These are phyloP conservation scores for Drosophila monieri DNA, from an alignment of 2,888 invertebrate genomes.

Conservation along the genomic window DNA sequence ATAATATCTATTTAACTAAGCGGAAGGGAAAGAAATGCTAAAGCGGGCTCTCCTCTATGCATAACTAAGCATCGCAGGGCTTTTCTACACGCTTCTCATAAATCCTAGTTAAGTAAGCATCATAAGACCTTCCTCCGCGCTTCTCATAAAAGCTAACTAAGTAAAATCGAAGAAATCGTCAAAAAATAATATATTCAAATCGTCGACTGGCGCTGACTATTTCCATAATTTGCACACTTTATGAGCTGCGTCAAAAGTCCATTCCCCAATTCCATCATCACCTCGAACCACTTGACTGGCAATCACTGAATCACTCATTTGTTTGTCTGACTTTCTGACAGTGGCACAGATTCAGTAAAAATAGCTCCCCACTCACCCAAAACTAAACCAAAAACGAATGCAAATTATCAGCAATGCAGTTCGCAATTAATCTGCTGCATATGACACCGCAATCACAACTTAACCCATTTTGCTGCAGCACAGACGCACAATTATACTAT, in stretches of 20 bases:
- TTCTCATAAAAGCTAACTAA: neutral
- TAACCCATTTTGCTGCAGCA: slow-evolving; percentile 56
- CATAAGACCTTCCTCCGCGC: slow-evolving; percentile 2
- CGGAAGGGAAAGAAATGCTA: too few relatives aligned
- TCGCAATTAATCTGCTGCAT: slow-evolving; percentile 78
- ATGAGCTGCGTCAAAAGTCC: slow-evolving; percentile 41
- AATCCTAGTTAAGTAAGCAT: too few relatives aligned
- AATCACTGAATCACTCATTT: slow-evolving; percentile 42
- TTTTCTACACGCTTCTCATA: slow-evolving; percentile 3
- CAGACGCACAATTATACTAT: slow-evolving; percentile 20
- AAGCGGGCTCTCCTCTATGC: slow-evolving; percentile 4
- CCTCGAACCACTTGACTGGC: slow-evolving; percentile 42
- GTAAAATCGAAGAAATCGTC: neutral
- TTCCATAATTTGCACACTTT: slow-evolving; percentile 30
- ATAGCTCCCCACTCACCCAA: slow-evolving; percentile 10
- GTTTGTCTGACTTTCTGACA: slow-evolving; percentile 47
- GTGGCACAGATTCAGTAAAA: slow-evolving; percentile 2
- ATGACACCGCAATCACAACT: slow-evolving; percentile 78
- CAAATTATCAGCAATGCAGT: slow-evolving; percentile 75
- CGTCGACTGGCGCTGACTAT: neutral
- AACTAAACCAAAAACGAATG: slow-evolving; percentile 31
- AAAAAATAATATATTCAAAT: neutral
- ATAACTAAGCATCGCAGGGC: neutral
- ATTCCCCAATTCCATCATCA: slow-evolving; percentile 14
- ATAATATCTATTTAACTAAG: neutral